Base-by-base conservation (phyloP, 2,113 vertebrate genomes). In the Gila orcuttii region DNA sequence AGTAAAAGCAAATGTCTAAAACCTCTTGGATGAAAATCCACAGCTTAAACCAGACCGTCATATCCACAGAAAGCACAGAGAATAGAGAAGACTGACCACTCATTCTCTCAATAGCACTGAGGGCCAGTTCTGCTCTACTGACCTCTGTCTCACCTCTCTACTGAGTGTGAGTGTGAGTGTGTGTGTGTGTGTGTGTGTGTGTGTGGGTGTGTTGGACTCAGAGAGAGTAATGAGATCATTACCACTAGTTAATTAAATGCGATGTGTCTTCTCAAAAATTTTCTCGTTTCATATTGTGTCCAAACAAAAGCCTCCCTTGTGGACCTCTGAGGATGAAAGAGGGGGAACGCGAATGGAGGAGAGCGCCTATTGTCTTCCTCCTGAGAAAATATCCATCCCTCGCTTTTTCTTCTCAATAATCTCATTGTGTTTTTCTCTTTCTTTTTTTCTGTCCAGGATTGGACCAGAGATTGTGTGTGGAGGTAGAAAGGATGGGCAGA, bases 161-260 rank as follows among this genome's bases (percentile, higher is more conserved):
- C 69, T 84, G 60, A 79, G 31, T 33, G 31, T 2, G 31, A 3
- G 66, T 78, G 59, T 84, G 82, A 82, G 79, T 76, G 59, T 81
- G 59, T 62, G 15, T 66, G 62, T 31, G 23, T 77, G 39, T 68
- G 71, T 82, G n/a, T n/a, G n/a, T n/a, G n/a, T n/a, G 86, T 45
- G 60, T 47, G 64, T 69, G 33, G 75, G 68, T 78, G 62, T 52
- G 25, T 80, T 82, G 79, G 83, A 89, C 52, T 77, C 69, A 17
- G 59, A 82, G 66, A 84, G 36, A 62, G 69, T 95, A 95, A 95
- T 95, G 95, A 95, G 94, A 94, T 95, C 93, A 94, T 95, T 94
- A 95, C 92, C 93, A 92, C 91, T 93, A 94, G 92, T 94, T 94
- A 94, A 94, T 95, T 94, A 95, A 94, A 94, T 92, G 89, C 90